phyloP scores from a whole-genome alignment of 2,888 invertebrate species.

The Dilophus febrilis region DNA sequence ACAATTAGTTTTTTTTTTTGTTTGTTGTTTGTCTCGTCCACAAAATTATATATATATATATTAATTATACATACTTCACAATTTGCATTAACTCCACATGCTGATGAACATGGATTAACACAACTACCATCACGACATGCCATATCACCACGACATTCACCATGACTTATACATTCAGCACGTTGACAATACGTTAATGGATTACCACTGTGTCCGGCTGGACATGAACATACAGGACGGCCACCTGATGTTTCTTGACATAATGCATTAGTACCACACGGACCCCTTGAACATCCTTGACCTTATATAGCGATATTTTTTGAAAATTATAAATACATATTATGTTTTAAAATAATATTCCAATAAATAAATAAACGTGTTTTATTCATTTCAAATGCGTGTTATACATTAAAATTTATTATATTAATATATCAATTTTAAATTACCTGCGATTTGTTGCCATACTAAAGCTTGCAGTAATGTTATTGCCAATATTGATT shows the following conservation, averaged over 20 bases:
- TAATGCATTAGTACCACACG: conserved; percentile 50
- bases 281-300: conserved; percentile 37
- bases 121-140: conserved; percentile 63
- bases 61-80: conserved; percentile 41
- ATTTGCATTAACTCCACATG: conserved; percentile 58
- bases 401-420: too few species aligned
- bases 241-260: conserved; percentile 46
- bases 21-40: too few species aligned
- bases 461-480: too few species aligned
- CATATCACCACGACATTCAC: conserved; percentile 54
- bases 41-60: conserved; percentile 1
- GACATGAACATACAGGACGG: conserved; percentile 63
- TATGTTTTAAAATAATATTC: too few species aligned
- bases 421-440: too few species aligned
- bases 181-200: conserved; percentile 54
- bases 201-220: conserved; percentile 64
- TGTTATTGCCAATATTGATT: too few species aligned
- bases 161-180: conserved; percentile 59
- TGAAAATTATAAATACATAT: too few species aligned
- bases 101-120: conserved; percentile 58
- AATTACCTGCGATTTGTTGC: too few species aligned
- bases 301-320: too few species aligned
- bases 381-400: too few species aligned
- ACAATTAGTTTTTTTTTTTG: not conserved
- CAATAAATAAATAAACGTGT: too few species aligned